Evolutionary conservation across 2,113 vertebrate species (phyloP), one percentile per base, ranked within the genome.

Genomic region (Zeus faber): DNA sequence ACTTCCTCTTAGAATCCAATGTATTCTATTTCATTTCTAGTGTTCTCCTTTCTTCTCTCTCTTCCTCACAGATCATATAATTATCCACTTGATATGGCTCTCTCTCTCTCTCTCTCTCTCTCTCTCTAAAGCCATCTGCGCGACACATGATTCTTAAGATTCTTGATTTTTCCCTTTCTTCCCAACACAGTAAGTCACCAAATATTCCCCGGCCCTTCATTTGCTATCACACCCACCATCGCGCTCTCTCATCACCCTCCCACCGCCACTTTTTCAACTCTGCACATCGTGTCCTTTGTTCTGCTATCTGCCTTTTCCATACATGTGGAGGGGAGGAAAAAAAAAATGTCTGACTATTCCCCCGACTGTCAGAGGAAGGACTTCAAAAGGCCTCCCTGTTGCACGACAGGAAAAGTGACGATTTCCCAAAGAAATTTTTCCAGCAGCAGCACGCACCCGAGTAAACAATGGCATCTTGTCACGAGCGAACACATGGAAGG

Each of bases 331-430:
- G n/a, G n/a, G n/a, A n/a, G n/a, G n/a, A n/a, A n/a, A n/a, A n/a
- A n/a, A n/a, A n/a, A n/a, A n/a, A n/a, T n/a, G n/a, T n/a, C n/a
- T n/a, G n/a, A n/a, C n/a, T n/a, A 60, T n/a, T 22, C 54, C 27
- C 26, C 37, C 60, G 59, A 40, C 65, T 63, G 61, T 16, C 14
- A 7, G n/a, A 60, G 10, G 17, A 54, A 7, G 44, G 40, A 62
- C 62, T 65, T 62, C 65, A 72, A 70, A 76, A n/a, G 35, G 35
- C 24, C 56, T 67, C 54, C 49, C 27, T 59, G 54, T 58, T 48
- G 49, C 27, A 20, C 31, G 62, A 58, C 56, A 57, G 27, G 49
- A 64, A 51, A 54, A 72, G 46, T 58, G 71, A 60, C 51, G 37
- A 37, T 52, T 58, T 67, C 55, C 26, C 49, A 41, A 17, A 17